These are phyloP conservation scores for Phocides pigmalion DNA, from an alignment of 1,140 invertebrate species.

Conservation along the genomic window DNA sequence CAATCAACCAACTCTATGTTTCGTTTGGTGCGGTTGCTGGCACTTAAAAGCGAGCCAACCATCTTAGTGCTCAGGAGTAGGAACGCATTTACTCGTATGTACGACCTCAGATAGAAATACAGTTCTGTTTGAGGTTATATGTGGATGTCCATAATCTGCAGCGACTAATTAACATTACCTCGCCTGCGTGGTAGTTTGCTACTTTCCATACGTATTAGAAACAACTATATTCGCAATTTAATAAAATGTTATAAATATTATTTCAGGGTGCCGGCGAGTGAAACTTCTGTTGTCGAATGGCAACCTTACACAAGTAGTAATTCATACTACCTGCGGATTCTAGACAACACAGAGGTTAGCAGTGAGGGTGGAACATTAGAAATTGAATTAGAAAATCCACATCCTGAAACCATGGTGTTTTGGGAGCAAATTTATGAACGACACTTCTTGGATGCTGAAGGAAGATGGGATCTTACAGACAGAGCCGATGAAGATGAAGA, in stretches of 20 bases:
- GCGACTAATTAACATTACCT: too few species aligned
- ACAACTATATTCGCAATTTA: neutral
- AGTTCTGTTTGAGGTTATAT: too few species aligned
- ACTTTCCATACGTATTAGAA: too few species aligned
- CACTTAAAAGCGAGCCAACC: too few species aligned
- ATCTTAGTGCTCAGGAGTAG: too few species aligned
- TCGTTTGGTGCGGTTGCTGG: too few species aligned
- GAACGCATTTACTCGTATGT: too few species aligned
- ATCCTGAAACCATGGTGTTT: constrained; percentile 51
- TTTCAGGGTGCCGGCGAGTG: constrained; percentile 56
- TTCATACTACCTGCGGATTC: constrained; percentile 49
- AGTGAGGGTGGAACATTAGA: constrained; percentile 47
- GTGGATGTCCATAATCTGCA: too few species aligned
- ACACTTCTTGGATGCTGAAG: constrained; percentile 60
- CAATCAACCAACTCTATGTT: too few species aligned
- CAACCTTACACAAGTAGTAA: constrained; percentile 46
- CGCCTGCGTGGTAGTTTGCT: too few species aligned
- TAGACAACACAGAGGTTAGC: constrained; percentile 51
- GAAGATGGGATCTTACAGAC: constrained; percentile 50
- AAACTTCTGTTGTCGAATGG: constrained; percentile 53
- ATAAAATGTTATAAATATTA: constrained; percentile 25
- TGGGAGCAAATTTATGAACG: constrained; percentile 65
- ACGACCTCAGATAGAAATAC: too few species aligned
- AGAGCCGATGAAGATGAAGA: constrained; percentile 12
- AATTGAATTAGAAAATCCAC: constrained; percentile 51